These are phyloP conservation scores for Nothobranchius furzeri DNA, from an alignment of 2,113 vertebrate species.

Conservation along the genomic window DNA sequence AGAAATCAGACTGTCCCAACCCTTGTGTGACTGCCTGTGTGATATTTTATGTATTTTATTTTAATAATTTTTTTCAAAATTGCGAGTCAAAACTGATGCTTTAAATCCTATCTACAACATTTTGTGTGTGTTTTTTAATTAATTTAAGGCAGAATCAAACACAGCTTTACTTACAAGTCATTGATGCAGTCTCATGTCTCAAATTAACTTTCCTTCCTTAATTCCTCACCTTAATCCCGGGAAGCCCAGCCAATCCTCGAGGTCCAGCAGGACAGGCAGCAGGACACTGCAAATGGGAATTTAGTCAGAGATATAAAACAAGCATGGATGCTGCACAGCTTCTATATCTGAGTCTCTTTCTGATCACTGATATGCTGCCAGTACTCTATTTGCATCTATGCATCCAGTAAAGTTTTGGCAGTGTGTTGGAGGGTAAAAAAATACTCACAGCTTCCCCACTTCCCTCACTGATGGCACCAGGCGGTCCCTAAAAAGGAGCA, in stretches of 20 bases:
- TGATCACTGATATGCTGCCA: constrained; percentile 2
- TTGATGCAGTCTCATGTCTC: no score
- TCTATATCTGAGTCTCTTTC: constrained; percentile 10
- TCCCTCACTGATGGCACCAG: constrained; percentile 76
- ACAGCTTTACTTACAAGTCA: no score
- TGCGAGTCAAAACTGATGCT: no score
- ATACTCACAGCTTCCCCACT: constrained; percentile 82
- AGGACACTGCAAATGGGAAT: constrained; percentile 72
- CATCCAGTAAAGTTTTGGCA: constrained; percentile 44
- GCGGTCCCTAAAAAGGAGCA: constrained; percentile 78
- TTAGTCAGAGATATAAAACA: not conserved
- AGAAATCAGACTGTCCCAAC: no score
- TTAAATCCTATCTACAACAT: no score
- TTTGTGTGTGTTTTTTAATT: no score
- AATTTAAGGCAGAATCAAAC: no score
- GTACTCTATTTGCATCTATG: constrained; percentile 43
- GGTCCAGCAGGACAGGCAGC: constrained; percentile 80
- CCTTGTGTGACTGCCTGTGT: no score
- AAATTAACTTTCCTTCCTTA: not conserved
- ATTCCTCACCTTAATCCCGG: constrained; percentile 79
- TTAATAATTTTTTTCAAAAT: no score
- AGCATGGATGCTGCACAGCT: not conserved
- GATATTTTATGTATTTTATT: no score
- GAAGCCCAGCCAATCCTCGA: constrained; percentile 76
- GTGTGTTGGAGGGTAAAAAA: constrained; percentile 35